These are phyloP conservation scores for Pseudochirops cupreus DNA, from an alignment of 2,797 vertebrate genomes.

Conservation along the genomic window DNA sequence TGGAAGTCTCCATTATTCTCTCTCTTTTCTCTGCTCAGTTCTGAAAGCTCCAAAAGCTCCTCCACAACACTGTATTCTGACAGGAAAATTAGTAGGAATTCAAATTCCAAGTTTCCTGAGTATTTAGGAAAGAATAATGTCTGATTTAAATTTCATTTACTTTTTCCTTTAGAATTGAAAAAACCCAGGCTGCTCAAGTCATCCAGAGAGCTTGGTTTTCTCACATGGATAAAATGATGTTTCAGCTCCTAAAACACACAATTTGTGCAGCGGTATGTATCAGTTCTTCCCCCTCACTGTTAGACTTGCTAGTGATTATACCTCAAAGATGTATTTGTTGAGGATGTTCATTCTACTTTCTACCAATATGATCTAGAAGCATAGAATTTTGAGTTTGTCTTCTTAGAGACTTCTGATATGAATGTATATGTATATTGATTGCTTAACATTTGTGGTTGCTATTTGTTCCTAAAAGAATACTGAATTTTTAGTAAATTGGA, in stretches of 20 bases:
- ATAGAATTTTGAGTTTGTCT: conserved; percentile 55
- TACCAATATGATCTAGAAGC: conserved; percentile 46
- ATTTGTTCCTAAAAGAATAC: conserved; percentile 43
- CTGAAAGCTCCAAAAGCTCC: conserved; percentile 13
- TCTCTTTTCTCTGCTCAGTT: conserved; percentile 55
- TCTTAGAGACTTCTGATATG: conserved; percentile 49
- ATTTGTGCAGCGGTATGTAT: conserved; percentile 84
- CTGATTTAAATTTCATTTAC: conserved; percentile 50
- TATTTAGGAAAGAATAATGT: conserved; percentile 67
- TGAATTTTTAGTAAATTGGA: not conserved
- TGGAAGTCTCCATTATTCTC: conserved; percentile 45
- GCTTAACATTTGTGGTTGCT: conserved; percentile 34
- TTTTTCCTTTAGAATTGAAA: conserved; percentile 53
- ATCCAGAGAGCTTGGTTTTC: conserved; percentile 84
- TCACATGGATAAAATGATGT: conserved; percentile 78
- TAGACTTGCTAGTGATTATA: conserved; percentile 57
- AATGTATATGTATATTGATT: conserved; percentile 57
- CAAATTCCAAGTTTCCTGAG: conserved; percentile 50
- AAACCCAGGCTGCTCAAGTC: conserved; percentile 70
- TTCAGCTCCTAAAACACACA: conserved; percentile 82
- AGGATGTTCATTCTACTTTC: conserved; percentile 34
- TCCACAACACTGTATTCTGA: conserved; percentile 29
- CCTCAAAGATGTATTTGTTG: conserved; percentile 56
- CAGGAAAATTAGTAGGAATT: conserved; percentile 33
- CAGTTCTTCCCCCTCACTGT: conserved; percentile 53